These are phyloP conservation scores for Laterallus jamaicensis DNA, from an alignment of 2,113 vertebrate species.

Conservation along the genomic window DNA sequence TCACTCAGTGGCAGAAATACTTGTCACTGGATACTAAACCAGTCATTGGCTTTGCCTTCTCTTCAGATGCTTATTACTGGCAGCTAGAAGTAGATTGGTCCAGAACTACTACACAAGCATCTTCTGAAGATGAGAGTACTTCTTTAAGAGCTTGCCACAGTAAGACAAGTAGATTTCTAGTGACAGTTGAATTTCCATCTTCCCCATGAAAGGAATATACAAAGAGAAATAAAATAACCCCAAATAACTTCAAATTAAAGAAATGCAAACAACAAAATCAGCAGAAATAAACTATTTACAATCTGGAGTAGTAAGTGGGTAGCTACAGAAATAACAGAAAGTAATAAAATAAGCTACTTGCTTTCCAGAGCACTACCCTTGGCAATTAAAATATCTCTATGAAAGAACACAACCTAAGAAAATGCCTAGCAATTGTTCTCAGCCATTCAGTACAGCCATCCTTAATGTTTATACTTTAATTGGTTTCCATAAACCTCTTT, in stretches of 20 bases:
- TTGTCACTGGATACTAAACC: neutral
- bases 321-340: neutral
- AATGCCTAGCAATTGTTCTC: neutral
- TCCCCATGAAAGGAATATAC: neutral
- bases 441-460: neutral
- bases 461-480: neutral
- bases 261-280: neutral
- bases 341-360: neutral
- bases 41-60: neutral
- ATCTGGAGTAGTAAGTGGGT: neutral
- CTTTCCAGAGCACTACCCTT: neutral
- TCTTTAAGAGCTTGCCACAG: neutral
- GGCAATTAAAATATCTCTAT: neutral
- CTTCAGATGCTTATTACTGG: neutral
- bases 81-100: neutral
- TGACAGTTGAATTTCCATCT: neutral
- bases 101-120: neutral
- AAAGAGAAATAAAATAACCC: neutral
- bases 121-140: neutral
- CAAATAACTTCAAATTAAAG: neutral
- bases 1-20: neutral
- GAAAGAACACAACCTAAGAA: neutral
- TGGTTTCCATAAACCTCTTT: neutral
- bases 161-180: neutral
- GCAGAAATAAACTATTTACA: neutral